These are phyloP conservation scores for Hyla sarda DNA, from an alignment of 2,113 vertebrate species.

Conservation along the genomic window DNA sequence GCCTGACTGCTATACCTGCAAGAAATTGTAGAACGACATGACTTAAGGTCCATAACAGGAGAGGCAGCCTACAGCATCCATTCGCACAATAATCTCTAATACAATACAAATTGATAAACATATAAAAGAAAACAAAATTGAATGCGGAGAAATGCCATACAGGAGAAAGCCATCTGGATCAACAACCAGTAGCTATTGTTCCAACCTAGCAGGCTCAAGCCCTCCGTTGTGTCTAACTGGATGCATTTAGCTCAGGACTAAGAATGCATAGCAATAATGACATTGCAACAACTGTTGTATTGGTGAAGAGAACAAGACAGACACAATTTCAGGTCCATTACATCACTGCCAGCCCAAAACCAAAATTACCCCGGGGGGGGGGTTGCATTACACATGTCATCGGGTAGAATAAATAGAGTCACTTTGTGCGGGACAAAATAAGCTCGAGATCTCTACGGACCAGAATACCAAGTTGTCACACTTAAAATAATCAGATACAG, in stretches of 20 bases:
- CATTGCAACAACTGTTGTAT: not conserved
- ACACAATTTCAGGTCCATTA: conserved; percentile 17
- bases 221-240: not conserved
- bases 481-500: conserved; percentile 41
- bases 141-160: too few relatives aligned
- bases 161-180: not conserved
- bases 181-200: not conserved
- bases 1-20: too few relatives aligned
- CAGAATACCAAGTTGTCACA: conserved; percentile 38
- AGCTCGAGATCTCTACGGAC: not conserved
- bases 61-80: not conserved
- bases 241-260: not conserved
- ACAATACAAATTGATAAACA: not conserved
- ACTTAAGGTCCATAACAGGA: not conserved
- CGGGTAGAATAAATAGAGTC: conserved; percentile 38
- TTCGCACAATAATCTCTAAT: too few relatives aligned
- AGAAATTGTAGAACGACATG: too few relatives aligned
- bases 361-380: conserved; percentile 2
- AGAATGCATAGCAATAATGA: conserved; percentile 4
- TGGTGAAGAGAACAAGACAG: conserved; percentile 24
- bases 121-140: not conserved
- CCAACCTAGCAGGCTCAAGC: not conserved
- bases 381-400: conserved; percentile 30
- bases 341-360: conserved; percentile 6
- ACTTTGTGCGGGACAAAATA: conserved; percentile 36